Evolutionary conservation across 1,140 invertebrate genomes (phyloP).

Genomic region (Drosophila neocordata): DNA sequence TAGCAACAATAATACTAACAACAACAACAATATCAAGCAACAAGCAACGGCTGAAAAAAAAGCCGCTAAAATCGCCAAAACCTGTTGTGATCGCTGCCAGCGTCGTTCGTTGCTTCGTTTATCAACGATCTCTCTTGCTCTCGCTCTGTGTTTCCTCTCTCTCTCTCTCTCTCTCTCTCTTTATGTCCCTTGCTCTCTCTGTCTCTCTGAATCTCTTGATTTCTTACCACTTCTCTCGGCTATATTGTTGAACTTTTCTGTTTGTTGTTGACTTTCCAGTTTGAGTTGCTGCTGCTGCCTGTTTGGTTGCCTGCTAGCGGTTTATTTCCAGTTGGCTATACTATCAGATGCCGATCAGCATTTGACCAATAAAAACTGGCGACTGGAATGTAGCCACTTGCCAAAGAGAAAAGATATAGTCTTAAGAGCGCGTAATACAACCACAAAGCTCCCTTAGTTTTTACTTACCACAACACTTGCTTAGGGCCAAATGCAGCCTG

Average conservation of each 20-base stretch:
- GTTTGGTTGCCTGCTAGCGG: constrained; percentile 56
- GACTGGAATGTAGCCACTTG: constrained; percentile 54
- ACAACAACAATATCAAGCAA: constrained; percentile 53
- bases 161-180: constrained; percentile 9
- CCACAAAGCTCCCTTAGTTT: neutral
- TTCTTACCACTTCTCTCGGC: constrained; percentile 4
- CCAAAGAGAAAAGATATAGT: constrained; percentile 33
- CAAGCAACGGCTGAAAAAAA: constrained; percentile 61
- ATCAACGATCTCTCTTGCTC: constrained; percentile 42
- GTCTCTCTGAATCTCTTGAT: constrained; percentile 11
- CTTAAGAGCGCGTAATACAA: constrained; percentile 42
- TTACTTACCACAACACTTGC: constrained; percentile 30
- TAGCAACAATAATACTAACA: neutral
- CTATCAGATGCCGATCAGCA: constrained; percentile 79
- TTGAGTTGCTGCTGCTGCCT: constrained; percentile 37
- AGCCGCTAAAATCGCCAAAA: constrained; percentile 73
- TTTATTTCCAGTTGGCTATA: constrained; percentile 74
- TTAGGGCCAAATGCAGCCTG: constrained; percentile 60
- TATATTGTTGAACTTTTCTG: constrained; percentile 42
- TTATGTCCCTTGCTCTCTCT: constrained; percentile 6
- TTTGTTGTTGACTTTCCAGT: constrained; percentile 60
- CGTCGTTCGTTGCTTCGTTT: constrained; percentile 77
- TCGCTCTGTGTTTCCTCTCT: constrained; percentile 6
- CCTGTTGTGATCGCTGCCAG: constrained; percentile 75
- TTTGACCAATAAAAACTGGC: constrained; percentile 79